Percentiles rank a stretch among this genome's conserved stretches.
Evolutionary conservation across 2,113 vertebrate genomes (phyloP).

Genomic region (Mandrillus leucophaeus): DNA sequence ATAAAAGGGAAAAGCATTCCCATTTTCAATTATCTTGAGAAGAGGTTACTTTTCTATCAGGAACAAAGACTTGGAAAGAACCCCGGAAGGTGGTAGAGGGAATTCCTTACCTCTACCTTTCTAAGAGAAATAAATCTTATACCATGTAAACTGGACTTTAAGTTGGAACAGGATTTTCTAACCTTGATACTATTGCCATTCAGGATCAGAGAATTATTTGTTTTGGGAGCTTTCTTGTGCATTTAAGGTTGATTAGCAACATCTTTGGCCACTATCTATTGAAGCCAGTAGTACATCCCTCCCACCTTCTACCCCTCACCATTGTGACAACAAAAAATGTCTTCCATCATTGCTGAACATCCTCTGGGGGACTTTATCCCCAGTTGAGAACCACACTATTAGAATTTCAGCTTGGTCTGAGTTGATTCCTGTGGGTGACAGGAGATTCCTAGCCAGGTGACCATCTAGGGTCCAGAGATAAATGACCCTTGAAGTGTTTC

Average conservation of each 20-base stretch:
- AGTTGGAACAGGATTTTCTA: neutral
- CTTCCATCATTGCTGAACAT: neutral
- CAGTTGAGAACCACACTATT: neutral
- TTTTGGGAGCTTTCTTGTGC: neutral
- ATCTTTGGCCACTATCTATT: neutral
- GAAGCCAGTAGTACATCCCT: neutral
- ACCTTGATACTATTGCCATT: neutral
- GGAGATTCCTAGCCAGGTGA: neutral
- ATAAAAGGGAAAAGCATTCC: neutral
- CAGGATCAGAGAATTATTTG: neutral
- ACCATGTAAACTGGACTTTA: neutral
- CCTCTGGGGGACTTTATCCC: rapidly evolving
- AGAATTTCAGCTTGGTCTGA: neutral
- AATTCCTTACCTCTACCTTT: neutral
- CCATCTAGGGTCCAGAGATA: rapidly evolving
- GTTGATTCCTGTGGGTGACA: neutral
- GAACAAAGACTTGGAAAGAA: neutral
- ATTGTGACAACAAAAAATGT: neutral
- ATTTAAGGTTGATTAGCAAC: neutral
- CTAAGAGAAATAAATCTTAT: no score
- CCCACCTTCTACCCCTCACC: rapidly evolving
- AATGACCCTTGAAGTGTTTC: neutral
- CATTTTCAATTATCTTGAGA: neutral
- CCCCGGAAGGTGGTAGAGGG: neutral
- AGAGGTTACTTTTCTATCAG: neutral